Evolutionary conservation across 2,888 invertebrate species (phyloP), one percentile per base, ranked within the genome.

Genomic region (Lacanobia oleracea): DNA sequence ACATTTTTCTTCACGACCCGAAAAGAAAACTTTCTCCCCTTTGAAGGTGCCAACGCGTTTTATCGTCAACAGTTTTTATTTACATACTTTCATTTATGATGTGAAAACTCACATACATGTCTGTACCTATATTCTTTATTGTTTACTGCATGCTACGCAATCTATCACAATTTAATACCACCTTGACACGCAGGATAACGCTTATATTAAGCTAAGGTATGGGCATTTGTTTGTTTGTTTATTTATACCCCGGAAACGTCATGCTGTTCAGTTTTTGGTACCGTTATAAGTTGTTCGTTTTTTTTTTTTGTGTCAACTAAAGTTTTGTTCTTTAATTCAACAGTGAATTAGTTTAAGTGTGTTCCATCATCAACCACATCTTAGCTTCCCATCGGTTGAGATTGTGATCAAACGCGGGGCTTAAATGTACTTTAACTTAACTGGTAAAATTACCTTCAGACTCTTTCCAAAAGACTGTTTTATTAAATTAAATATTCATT

Each of bases 171-270:
- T 40, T 72, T 84, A 69, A 84, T 84, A 69, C 18, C 45, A 1
- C 0, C 66, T 75, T 72, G 69, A 74, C 84, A 84, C 75, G 83
- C 75, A 82, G 45, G 69, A 57, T 60, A 57, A 45, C 21, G 16
- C 12, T 60, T 54, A 18, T 57, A 27, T 69, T 43, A 23, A 14
- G 9, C 7, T 16, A 37, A 60, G 59, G 54, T 64, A 50, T 12
- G 27, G 12, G n/a, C 14, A 16, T 50, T 60, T 75, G 18, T 79
- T 75, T 71, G 14, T 79, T 75, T 70, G 14, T 65, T 72, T 0
- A 14, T 51, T 62, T 63, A 16, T 54, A 18, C 27, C 9, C 45
- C 9, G 2, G 59, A 40, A 45, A 56, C 27, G 8, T 48, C 3
- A 45, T 27, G 53, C 53, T n/a, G 60, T 48, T n/a, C n/a, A n/a